Conservation (phyloP, 2,113 vertebrate species). For the Paraplagusia blochii region DNA sequence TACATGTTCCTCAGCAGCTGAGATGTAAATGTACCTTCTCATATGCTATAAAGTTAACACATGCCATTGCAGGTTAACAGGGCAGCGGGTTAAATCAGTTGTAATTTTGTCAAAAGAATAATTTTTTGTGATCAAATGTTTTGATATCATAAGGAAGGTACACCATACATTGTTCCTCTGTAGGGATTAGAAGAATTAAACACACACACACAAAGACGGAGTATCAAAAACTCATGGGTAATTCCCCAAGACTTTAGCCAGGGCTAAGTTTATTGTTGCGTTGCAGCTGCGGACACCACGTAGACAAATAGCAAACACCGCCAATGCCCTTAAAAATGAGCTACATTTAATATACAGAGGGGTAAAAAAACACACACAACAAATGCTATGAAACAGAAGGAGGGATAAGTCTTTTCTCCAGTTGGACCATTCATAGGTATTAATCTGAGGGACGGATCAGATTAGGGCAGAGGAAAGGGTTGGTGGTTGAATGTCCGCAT, state of each 20-base stretch:
- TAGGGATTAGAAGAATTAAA: conserved; percentile 71
- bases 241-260: conserved; percentile 71
- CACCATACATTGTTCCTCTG: conserved; percentile 65
- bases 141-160: conserved; percentile 75
- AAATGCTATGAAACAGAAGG: conserved; percentile 60
- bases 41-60: conserved; percentile 49
- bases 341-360: conserved; percentile 70
- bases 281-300: conserved; percentile 62
- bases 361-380: conserved; percentile 56
- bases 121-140: conserved; percentile 74
- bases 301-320: conserved; percentile 65
- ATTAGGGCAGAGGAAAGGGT: conserved; percentile 55
- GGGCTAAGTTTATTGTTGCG: conserved; percentile 56
- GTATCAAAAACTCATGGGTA: conserved; percentile 76
- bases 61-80: conserved; percentile 59
- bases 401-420: conserved; percentile 62
- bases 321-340: conserved; percentile 46
- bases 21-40: conserved; percentile 63
- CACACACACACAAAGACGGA: conserved; percentile 65
- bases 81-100: conserved; percentile 70
- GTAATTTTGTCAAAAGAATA: conserved; percentile 71
- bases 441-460: conserved; percentile 70
- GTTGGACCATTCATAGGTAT: conserved; percentile 59
- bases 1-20: conserved; percentile 20
- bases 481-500: conserved; percentile 60